These are phyloP conservation scores for Neosilurus hyrtlii DNA, from an alignment of 2,797 vertebrate species.

Conservation along the genomic window DNA sequence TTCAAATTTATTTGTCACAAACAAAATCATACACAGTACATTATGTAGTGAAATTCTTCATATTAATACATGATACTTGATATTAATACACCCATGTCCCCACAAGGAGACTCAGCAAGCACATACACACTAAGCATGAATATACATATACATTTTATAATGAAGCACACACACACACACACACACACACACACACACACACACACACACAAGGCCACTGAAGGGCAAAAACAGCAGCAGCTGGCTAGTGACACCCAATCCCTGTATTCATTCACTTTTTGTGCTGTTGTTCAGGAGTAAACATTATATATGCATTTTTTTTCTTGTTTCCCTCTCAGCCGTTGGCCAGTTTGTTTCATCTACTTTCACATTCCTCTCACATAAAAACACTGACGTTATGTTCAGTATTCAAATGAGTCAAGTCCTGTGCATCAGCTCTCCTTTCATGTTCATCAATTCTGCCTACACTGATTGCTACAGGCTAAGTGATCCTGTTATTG, in stretches of 20 bases:
- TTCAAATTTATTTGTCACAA: no score
- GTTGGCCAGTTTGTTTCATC: constrained; percentile 35
- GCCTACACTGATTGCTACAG: constrained; percentile 10
- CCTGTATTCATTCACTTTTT: constrained; percentile 28
- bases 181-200: constrained; percentile 20
- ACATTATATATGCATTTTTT: constrained; percentile 30
- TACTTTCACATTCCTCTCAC: constrained; percentile 11
- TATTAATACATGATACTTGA: no score
- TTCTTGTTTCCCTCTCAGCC: constrained; percentile 36
- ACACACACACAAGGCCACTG: neutral
- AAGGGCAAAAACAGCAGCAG: constrained; percentile 51
- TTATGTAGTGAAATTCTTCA: no score
- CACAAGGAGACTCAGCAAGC: neutral
- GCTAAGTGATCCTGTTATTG: constrained; percentile 29
- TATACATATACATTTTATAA: neutral
- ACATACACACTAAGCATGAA: neutral
- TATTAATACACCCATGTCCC: neutral
- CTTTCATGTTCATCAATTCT: constrained; percentile 26
- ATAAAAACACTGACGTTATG: constrained; percentile 11
- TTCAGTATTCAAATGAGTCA: constrained; percentile 30
- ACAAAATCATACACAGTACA: no score
- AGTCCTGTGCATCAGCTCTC: constrained; percentile 12
- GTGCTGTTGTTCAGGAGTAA: constrained; percentile 39
- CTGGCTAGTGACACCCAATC: constrained; percentile 53
- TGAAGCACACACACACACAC: neutral